phyloP scores from a whole-genome alignment of 1,140 invertebrate species.

The Drosophila eugracilis region DNA sequence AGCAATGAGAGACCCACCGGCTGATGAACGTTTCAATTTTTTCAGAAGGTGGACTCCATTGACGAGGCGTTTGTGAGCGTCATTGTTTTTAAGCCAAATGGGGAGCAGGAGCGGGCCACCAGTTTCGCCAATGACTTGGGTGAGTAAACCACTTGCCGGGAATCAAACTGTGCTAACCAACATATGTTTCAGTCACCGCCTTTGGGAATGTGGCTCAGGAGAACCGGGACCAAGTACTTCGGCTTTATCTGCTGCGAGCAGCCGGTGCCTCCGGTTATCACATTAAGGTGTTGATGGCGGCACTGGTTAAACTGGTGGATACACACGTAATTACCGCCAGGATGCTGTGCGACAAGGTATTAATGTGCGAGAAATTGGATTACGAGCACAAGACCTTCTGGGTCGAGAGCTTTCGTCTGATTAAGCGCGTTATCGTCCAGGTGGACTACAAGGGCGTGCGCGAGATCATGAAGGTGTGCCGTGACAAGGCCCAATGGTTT shows the following conservation, averaged over 20 bases:
- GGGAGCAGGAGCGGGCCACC: slow-evolving; percentile 88
- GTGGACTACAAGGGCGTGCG: slow-evolving; percentile 98
- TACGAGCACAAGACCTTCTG: slow-evolving; percentile 93
- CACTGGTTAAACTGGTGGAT: slow-evolving; percentile 91
- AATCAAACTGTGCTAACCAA: not conserved
- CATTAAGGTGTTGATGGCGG: slow-evolving; percentile 89
- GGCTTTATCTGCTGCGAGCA: slow-evolving; percentile 89
- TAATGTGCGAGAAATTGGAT: slow-evolving; percentile 91
- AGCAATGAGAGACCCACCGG: too few species aligned
- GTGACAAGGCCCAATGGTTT: slow-evolving; percentile 94
- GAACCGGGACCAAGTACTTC: slow-evolving; percentile 89
- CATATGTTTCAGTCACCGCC: slow-evolving; percentile 80
- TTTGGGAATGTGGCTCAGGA: slow-evolving; percentile 87
- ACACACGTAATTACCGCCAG: slow-evolving; percentile 86
- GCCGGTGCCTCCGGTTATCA: slow-evolving; percentile 89
- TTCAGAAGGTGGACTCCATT: slow-evolving; percentile 91
- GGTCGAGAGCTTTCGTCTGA: slow-evolving; percentile 94
- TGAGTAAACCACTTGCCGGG: slow-evolving; percentile 33
- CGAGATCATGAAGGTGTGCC: slow-evolving; percentile 96
- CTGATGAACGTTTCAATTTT: not conserved
- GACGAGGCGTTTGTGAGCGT: slow-evolving; percentile 95
- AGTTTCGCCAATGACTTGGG: slow-evolving; percentile 87
- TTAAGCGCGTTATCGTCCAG: slow-evolving; percentile 93
- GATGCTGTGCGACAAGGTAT: slow-evolving; percentile 93
- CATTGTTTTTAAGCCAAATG: slow-evolving; percentile 89